Base-by-base conservation (phyloP, 2,888 invertebrate species). In the Trachelus stipa region DNA sequence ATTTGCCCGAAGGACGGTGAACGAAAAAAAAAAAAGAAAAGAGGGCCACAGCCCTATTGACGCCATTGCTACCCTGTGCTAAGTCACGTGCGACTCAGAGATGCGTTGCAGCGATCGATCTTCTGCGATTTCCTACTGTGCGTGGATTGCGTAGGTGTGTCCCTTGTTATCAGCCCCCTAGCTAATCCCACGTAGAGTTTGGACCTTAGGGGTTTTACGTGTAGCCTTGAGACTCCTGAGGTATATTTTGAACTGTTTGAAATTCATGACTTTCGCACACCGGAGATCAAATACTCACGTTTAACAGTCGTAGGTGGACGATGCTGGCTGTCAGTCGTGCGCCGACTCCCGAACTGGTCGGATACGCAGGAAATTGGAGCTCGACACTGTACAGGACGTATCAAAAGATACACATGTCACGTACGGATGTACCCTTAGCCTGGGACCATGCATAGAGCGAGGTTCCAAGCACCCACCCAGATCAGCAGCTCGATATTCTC, bases 401-500 rank as follows among this genome's bases (percentile, higher is more conserved):
- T 56, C 23, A 23, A 56, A 40, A 56, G 23, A 56, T 23, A 56
- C 9, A 23, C 56, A 6, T 6, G 15, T 40, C 40, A 56, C 56
- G 56, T 56, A 23, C 15, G 40, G 15, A 6, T 4, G 15, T 40
- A 23, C 6, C 1, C 56, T 56, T 23, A 23, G 15, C 9, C 23
- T 2, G 56, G 23, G 2, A 23, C 56, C 56, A 23, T 9, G 15
- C 15, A 40, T 23, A 23, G 23, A 56, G 1, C 1, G 23, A 9
- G 6, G 56, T 9, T 84, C 86, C 84, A 83, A 86, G 85, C 84
- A 85, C 79, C 87, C 90, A 90, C 90, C 90, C 85, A 90, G 86
- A 90, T 90, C 87, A 77, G 80, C 74, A 83, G 86, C 87, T 90
- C 90, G 88, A 90, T 90, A 88, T 84, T 88, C 86, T 86, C 87